Evolutionary conservation across 1,140 invertebrate species (phyloP).

Genomic region (Pseudobourletiella spinata): DNA sequence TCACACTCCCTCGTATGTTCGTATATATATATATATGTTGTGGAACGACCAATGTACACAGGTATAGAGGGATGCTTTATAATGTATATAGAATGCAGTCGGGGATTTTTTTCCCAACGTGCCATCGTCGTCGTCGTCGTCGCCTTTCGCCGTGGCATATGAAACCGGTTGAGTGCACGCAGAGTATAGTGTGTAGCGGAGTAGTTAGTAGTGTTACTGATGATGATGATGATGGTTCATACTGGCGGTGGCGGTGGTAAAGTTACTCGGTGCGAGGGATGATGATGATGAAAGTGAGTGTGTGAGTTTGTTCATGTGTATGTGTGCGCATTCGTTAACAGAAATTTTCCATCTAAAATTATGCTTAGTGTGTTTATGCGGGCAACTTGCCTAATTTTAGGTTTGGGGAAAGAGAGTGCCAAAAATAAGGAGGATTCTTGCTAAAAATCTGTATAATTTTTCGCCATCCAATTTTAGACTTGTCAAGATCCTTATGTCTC

Average conservation of each 20-base stretch:
- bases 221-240: no score
- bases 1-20: no score
- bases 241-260: no score
- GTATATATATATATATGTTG: no score
- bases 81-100: no score
- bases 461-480: slow-evolving; percentile 33
- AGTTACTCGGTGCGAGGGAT: neutral
- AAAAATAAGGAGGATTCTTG: slow-evolving; percentile 28
- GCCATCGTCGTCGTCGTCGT: no score
- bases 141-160: no score
- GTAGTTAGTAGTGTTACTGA: no score
- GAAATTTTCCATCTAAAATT: slow-evolving; percentile 31
- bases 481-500: slow-evolving; percentile 7
- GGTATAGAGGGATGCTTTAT: no score
- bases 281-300: slow-evolving; percentile 25
- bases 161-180: neutral
- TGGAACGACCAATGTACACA: no score
- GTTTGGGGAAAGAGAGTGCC: slow-evolving; percentile 22
- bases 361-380: slow-evolving; percentile 30
- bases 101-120: no score
- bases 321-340: slow-evolving; percentile 27
- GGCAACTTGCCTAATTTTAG: slow-evolving; percentile 34
- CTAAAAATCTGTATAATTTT: slow-evolving; percentile 33
- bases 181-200: neutral
- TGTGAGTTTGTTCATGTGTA: neutral